Conservation (phyloP, 2,888 invertebrate species). For the Napeogenes sylphis region DNA sequence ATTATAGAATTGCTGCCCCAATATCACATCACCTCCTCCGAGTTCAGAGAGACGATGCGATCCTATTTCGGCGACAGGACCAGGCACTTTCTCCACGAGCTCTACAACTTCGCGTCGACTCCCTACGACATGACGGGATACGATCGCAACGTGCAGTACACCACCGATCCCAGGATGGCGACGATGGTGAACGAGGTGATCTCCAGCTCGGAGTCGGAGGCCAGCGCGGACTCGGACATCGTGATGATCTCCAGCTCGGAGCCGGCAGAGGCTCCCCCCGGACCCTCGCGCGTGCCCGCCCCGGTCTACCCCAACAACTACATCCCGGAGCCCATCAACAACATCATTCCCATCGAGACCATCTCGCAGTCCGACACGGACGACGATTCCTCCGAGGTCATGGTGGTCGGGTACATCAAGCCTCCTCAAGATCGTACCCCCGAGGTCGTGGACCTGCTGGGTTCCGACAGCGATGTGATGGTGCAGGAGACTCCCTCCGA, state of each 20-base stretch:
- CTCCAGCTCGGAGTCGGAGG: conserved; percentile 59
- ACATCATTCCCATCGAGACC: conserved; percentile 68
- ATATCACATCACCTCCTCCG: conserved; percentile 81
- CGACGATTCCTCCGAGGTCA: conserved; percentile 75
- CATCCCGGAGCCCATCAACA: conserved; percentile 46
- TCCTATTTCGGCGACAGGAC: conserved; percentile 85
- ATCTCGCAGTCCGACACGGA: conserved; percentile 69
- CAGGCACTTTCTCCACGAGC: conserved; percentile 93
- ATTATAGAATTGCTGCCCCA: conserved; percentile 83
- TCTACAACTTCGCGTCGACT: conserved; percentile 90
- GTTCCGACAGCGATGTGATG: conserved; percentile 75
- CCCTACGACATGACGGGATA: conserved; percentile 91
- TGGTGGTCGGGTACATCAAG: conserved; percentile 81
- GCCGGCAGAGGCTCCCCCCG: conserved; percentile 43
- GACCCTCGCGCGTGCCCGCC: conserved; percentile 41
- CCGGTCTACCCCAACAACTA: conserved; percentile 52
- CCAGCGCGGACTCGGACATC: conserved; percentile 59
- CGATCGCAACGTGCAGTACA: conserved; percentile 84
- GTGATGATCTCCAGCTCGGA: conserved; percentile 57
- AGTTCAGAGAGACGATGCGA: conserved; percentile 83
- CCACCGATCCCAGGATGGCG: conserved; percentile 73
- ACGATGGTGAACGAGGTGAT: conserved; percentile 77
- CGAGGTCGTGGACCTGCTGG: conserved; percentile 78
- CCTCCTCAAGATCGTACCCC: conserved; percentile 82
- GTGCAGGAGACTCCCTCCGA: conserved; percentile 53